Percentiles rank a stretch among this genome's conserved stretches.
phyloP scores from a whole-genome alignment of 2,888 invertebrate genomes.

The Unio pictorum region DNA sequence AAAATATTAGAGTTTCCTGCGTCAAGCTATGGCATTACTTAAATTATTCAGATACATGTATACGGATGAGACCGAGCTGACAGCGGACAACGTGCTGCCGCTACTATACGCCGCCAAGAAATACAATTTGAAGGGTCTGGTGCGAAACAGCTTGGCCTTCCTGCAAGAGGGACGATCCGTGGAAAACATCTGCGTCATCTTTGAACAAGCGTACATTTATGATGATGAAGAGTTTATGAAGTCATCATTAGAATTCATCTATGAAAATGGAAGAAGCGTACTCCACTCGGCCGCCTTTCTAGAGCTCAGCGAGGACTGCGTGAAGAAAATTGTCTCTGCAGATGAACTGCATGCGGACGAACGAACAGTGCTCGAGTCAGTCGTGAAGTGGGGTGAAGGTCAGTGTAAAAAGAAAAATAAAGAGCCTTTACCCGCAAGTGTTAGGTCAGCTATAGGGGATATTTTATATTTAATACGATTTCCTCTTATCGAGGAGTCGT shows the following conservation, averaged over 20 bases:
- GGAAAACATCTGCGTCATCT: conserved; percentile 43
- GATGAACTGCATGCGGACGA: conserved; percentile 47
- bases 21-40: no score
- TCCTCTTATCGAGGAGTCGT: conserved; percentile 39
- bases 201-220: conserved; percentile 50
- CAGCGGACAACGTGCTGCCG: conserved; percentile 43
- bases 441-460: conserved; percentile 32
- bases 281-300: conserved; percentile 35
- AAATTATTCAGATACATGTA: conserved; percentile 34
- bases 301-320: conserved; percentile 30
- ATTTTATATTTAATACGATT: conserved; percentile 41
- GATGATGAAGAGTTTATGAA: conserved; percentile 40
- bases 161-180: conserved; percentile 36
- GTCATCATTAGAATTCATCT: conserved; percentile 40
- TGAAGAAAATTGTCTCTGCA: conserved; percentile 30
- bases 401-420: conserved; percentile 32
- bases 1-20: no score
- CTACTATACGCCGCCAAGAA: conserved; percentile 48
- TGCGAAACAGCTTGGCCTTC: conserved; percentile 37
- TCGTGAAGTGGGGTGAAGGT: conserved; percentile 35
- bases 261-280: conserved; percentile 36
- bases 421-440: conserved; percentile 29
- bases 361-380: conserved; percentile 31
- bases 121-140: conserved; percentile 36
- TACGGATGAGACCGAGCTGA: conserved; percentile 36